These are phyloP conservation scores for Seriola dumerili DNA, from an alignment of 2,113 vertebrate species.

Conservation along the genomic window DNA sequence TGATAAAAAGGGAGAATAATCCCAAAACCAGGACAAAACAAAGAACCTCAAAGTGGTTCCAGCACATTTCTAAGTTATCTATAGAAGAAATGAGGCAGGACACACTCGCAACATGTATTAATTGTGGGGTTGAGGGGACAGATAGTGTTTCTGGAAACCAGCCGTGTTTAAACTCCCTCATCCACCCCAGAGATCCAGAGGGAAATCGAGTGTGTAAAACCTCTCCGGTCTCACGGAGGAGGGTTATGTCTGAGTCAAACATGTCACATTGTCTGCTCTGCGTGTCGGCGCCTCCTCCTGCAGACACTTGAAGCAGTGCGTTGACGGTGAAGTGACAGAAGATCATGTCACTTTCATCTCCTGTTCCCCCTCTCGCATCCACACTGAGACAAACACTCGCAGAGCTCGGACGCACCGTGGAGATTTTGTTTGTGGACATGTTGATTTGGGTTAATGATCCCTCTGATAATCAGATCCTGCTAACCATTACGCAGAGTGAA, in stretches of 20 bases:
- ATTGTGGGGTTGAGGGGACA: neutral
- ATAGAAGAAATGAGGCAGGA: neutral
- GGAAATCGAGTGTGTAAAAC: slow-evolving; percentile 1
- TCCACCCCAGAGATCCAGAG: slow-evolving; percentile 23
- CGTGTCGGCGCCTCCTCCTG: slow-evolving; percentile 1
- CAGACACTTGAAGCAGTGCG: neutral
- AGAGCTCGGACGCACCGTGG: neutral
- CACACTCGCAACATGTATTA: slow-evolving; percentile 1
- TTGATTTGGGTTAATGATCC: slow-evolving; percentile 45
- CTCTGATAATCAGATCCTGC: slow-evolving; percentile 37
- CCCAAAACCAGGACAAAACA: neutral
- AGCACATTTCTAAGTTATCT: neutral
- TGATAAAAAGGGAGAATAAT: neutral
- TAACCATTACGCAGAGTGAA: slow-evolving; percentile 12
- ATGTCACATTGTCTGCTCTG: slow-evolving; percentile 26
- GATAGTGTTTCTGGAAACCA: slow-evolving; percentile 15
- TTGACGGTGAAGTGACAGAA: neutral
- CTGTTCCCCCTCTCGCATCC: neutral
- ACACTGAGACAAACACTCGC: neutral
- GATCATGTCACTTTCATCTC: neutral
- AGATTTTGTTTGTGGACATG: slow-evolving; percentile 18
- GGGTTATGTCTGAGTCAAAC: slow-evolving; percentile 42
- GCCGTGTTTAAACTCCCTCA: neutral
- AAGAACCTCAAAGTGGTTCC: slow-evolving; percentile 3
- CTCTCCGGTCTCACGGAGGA: neutral